Percentiles rank a stretch among this genome's conserved stretches.
Conservation (phyloP, 2,113 vertebrate species). For the Atlantisia rogersi region DNA sequence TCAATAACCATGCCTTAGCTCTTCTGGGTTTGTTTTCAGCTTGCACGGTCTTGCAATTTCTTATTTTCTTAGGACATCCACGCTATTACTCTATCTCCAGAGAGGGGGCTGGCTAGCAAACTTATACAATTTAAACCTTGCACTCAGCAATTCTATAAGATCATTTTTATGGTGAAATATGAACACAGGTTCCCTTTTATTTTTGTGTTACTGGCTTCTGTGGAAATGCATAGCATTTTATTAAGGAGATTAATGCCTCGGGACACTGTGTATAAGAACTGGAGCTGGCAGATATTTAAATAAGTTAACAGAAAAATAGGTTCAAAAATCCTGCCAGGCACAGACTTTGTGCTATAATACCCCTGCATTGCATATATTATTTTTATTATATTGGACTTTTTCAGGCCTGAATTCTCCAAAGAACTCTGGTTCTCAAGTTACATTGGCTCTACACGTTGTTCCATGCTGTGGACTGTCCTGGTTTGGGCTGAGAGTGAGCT, state of each 20-base stretch:
- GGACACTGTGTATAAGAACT: background rate
- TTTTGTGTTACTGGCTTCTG: slow-evolving; percentile 4
- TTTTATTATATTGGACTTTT: slow-evolving; percentile 12
- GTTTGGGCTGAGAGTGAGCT: no score
- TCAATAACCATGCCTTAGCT: background rate
- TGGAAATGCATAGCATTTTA: slow-evolving; percentile 3
- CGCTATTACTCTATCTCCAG: background rate
- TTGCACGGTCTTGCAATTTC: background rate
- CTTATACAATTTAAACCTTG: background rate
- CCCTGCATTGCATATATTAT: background rate
- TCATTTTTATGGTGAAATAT: slow-evolving; percentile 11
- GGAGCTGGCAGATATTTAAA: slow-evolving; percentile 16
- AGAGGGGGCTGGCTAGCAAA: background rate
- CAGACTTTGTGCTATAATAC: background rate
- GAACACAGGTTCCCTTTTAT: background rate
- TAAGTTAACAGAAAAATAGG: slow-evolving; percentile 10
- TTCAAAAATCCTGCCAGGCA: slow-evolving; percentile 1
- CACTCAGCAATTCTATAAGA: slow-evolving; percentile 2
- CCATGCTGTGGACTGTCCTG: background rate
- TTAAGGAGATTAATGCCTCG: background rate
- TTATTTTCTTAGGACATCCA: background rate
- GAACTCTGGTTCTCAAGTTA: background rate
- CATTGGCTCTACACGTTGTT: background rate
- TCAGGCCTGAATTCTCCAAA: background rate
- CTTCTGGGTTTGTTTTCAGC: background rate